A percentile compares a stretch with the other conserved stretches of the same genome.
Conservation (phyloP, 1,140 invertebrate genomes). For the Drosophila lacertosa region DNA sequence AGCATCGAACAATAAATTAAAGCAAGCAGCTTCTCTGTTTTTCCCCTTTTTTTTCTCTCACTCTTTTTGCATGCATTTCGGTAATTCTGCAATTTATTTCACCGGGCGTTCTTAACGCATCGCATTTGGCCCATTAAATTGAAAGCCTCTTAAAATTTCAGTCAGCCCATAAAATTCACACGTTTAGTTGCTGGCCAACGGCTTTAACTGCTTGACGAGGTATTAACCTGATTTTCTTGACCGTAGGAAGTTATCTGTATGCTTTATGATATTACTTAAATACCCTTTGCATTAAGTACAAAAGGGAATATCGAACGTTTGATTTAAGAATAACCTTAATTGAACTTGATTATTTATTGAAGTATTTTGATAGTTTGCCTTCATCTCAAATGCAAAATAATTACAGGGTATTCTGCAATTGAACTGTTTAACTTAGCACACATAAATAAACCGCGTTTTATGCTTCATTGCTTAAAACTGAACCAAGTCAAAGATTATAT, state of each 20-base stretch:
- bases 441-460: neutral
- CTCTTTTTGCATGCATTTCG: slow-evolving; percentile 16
- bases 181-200: slow-evolving; percentile 28
- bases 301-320: no score
- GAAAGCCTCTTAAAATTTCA: slow-evolving; percentile 61
- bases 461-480: slow-evolving; percentile 1
- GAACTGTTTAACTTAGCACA: neutral
- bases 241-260: slow-evolving; percentile 24
- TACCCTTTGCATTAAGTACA: no score
- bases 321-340: no score
- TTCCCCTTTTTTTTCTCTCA: neutral
- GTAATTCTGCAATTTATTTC: slow-evolving; percentile 13
- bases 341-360: no score
- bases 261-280: no score
- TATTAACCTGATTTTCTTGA: slow-evolving; percentile 34
- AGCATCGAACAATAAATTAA: slow-evolving; percentile 25
- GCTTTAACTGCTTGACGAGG: slow-evolving; percentile 12
- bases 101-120: slow-evolving; percentile 13
- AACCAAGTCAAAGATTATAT: no score
- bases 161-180: slow-evolving; percentile 65
- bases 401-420: neutral
- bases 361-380: no score
- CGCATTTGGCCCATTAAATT: slow-evolving; percentile 55
- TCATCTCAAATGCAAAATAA: no score
- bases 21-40: neutral